Evolutionary conservation across 2,113 vertebrate species (phyloP).

Genomic region (Triplophysa siluroides): DNA sequence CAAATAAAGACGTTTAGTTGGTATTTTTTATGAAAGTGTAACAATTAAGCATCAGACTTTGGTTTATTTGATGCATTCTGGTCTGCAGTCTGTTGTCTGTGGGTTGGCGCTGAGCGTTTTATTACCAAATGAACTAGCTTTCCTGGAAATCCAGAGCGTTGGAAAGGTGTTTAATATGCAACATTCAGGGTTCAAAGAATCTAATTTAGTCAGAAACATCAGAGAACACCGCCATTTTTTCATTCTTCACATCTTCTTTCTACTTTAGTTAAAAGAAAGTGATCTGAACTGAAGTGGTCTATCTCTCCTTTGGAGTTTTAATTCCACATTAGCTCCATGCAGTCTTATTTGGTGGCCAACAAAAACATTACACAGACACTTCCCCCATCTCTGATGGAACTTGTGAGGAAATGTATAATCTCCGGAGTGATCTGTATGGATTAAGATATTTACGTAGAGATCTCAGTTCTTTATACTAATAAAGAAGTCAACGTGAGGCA

Average conservation of each 20-base stretch:
- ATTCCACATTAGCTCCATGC: conserved; percentile 18
- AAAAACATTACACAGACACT: conserved; percentile 18
- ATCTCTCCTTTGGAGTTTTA: background rate
- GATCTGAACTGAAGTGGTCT: conserved; percentile 28
- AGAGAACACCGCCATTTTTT: background rate
- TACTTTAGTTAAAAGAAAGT: conserved; percentile 15
- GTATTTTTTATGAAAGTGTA: background rate
- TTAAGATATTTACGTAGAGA: conserved; percentile 24
- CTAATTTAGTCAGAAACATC: conserved; percentile 2
- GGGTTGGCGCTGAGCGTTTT: background rate
- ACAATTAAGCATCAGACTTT: background rate
- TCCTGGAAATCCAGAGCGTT: background rate
- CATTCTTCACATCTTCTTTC: background rate
- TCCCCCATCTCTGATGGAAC: background rate
- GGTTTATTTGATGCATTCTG: conserved; percentile 1
- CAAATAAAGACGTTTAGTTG: background rate
- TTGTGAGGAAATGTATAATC: conserved; percentile 4
- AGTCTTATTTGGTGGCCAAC: conserved; percentile 20
- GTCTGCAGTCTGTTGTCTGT: background rate
- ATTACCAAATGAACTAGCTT: conserved; percentile 19
- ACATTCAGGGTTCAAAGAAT: conserved; percentile 16
- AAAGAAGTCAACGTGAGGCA: too few species aligned
- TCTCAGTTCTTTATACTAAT: background rate
- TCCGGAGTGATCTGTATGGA: conserved; percentile 17
- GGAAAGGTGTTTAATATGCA: conserved; percentile 12